These are phyloP conservation scores for Drosophila nigromelanica DNA, from an alignment of 1,140 invertebrate species.

Conservation along the genomic window DNA sequence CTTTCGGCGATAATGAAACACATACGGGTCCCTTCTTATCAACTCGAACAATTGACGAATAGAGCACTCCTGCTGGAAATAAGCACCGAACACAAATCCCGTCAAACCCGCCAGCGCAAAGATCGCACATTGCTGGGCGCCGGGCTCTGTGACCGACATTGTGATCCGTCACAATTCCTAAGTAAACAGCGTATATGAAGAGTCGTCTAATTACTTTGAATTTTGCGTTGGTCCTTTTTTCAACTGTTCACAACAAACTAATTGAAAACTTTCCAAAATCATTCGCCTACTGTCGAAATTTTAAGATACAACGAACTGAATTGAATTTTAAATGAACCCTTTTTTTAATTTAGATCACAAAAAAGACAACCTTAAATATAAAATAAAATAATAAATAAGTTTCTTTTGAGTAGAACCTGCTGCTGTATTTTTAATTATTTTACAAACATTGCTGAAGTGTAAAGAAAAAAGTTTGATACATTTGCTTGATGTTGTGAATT, in stretches of 20 bases:
- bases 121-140: conserved; percentile 40
- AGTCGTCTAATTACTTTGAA: conserved; percentile 25
- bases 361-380: too few species aligned
- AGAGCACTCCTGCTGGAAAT: conserved; percentile 59
- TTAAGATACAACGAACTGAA: too few species aligned
- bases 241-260: conserved; percentile 5
- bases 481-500: neutral
- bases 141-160: conserved; percentile 49
- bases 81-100: conserved; percentile 62
- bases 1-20: conserved; percentile 58
- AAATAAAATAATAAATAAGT: too few species aligned
- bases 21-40: conserved; percentile 52
- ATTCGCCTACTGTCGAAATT: neutral
- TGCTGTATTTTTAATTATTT: neutral
- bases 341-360: too few species aligned
- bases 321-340: too few species aligned
- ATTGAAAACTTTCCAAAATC: neutral
- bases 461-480: too few species aligned
- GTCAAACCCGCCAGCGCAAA: conserved; percentile 52
- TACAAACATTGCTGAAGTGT: too few species aligned
- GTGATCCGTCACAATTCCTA: neutral
- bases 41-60: conserved; percentile 45
- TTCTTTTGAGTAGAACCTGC: too few species aligned
- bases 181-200: neutral
- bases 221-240: conserved; percentile 21